These are phyloP conservation scores for Watsonalla cultraria DNA, from an alignment of 2,888 invertebrate genomes.

Conservation along the genomic window DNA sequence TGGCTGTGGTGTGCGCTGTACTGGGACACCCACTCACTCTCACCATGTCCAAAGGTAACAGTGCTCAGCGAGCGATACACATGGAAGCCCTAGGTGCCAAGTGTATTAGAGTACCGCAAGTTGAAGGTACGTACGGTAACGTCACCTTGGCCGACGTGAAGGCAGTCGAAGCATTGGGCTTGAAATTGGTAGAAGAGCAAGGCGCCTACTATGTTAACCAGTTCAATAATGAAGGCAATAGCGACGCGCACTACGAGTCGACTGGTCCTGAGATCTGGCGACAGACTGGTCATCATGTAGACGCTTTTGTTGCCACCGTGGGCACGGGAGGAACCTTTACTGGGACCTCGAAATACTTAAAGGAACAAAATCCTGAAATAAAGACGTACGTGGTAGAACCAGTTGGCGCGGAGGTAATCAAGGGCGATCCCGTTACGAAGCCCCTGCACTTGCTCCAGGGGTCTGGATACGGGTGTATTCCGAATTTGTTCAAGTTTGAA, in stretches of 20 bases:
- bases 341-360: slow-evolving; percentile 59
- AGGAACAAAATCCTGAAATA: slow-evolving; percentile 56
- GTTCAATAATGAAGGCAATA: slow-evolving; percentile 55
- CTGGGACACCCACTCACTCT: slow-evolving; percentile 61
- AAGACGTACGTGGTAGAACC: slow-evolving; percentile 63
- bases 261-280: slow-evolving; percentile 72
- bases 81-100: slow-evolving; percentile 71
- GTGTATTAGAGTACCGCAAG: slow-evolving; percentile 63
- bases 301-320: slow-evolving; percentile 62
- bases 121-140: slow-evolving; percentile 66
- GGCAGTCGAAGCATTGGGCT: slow-evolving; percentile 53
- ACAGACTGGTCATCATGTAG: slow-evolving; percentile 63
- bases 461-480: slow-evolving; percentile 65
- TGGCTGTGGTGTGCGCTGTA: slow-evolving; percentile 68
- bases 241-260: slow-evolving; percentile 54
- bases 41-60: slow-evolving; percentile 68
- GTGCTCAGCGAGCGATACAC: slow-evolving; percentile 62
- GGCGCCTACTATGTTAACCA: slow-evolving; percentile 65
- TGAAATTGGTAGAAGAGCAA: slow-evolving; percentile 46
- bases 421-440: slow-evolving; percentile 59
- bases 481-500: slow-evolving; percentile 58
- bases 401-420: slow-evolving; percentile 59
- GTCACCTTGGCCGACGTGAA: slow-evolving; percentile 62
- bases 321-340: slow-evolving; percentile 67
- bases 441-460: slow-evolving; percentile 68